Base-by-base conservation (phyloP, 2,888 invertebrate genomes). In the Pristionchus maxplancki region DNA sequence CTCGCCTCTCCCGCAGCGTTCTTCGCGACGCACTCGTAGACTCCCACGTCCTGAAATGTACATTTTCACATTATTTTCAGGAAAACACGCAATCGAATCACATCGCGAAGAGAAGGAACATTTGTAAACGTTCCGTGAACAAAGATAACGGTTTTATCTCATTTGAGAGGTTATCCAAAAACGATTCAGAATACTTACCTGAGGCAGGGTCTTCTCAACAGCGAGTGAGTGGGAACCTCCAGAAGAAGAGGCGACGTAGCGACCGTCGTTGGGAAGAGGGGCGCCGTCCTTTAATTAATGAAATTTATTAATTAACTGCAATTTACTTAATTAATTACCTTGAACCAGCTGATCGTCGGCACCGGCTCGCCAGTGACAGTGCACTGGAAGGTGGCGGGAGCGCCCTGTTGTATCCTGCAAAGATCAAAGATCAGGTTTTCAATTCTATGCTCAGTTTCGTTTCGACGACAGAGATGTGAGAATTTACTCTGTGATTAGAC, bases 281-380 rank as follows among this genome's bases (percentile, higher is more conserved):
- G 97, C 97, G 89, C 98, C 98, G 95, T 98, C 97, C 96, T 96
- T 93, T 17, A 11, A 95, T 28, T 48, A 78, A 6, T 6, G 17
- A 44, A 78, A n/a, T n/a, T n/a, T n/a, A 78, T 3, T 3, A n/a
- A n/a, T 13, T n/a, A 78, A 44, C 28, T 37, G 40, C n/a, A n/a
- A 53, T n/a, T 58, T 6, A n/a, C 20, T 24, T 44, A 81, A 81
- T 37, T 20, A 44, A 88, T 90, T 92, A 96, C 96, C 96, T 98
- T 98, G 89, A 98, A 96, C 98, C 98, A 98, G 95, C 97, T 97
- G 11, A 98, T 97, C 94, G 98, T 98, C 90, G 98, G 96, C 17
- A 97, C 97, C 93, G 97, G 97, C 5, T 97, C 97, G 87, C 98
- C 98, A 67, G 97, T 96, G 34, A 98, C 97, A 95, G 97, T 97